Conservation (phyloP, 1,140 invertebrate genomes). For the Teleopsis dalmanni region DNA sequence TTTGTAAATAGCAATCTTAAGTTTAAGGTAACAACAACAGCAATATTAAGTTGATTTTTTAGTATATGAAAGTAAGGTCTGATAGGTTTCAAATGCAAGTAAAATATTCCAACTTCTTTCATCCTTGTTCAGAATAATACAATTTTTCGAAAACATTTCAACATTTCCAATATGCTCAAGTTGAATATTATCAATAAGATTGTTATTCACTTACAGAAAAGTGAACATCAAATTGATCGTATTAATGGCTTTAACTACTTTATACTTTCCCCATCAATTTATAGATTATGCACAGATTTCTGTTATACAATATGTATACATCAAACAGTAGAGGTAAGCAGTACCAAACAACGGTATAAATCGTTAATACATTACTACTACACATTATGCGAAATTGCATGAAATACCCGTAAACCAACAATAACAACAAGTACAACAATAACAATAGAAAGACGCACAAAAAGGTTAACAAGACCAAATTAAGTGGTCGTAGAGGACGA, state of each 20-base stretch:
- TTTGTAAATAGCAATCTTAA: too few relatives aligned
- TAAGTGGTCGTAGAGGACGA: not conserved
- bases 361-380: not conserved
- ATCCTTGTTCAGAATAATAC: too few relatives aligned
- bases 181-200: conserved; percentile 29
- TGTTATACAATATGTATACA: conserved; percentile 21
- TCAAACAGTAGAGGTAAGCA: not conserved
- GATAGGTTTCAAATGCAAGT: too few relatives aligned
- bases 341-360: conserved; percentile 1
- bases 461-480: not conserved
- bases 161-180: not conserved
- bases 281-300: conserved; percentile 42
- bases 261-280: conserved; percentile 42
- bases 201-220: conserved; percentile 39
- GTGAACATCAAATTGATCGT: conserved; percentile 44
- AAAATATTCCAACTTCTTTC: too few relatives aligned
- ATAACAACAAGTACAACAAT: conserved; percentile 1
- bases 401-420: conserved; percentile 2
- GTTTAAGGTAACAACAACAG: too few relatives aligned
- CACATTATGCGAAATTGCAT: not conserved
- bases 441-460: not conserved
- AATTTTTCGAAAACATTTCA: too few relatives aligned
- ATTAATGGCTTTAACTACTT: conserved; percentile 45
- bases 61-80: too few relatives aligned
- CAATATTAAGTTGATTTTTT: too few relatives aligned